These are phyloP conservation scores for Dipodomys spectabilis DNA, from an alignment of 2,113 vertebrate species.

Conservation along the genomic window DNA sequence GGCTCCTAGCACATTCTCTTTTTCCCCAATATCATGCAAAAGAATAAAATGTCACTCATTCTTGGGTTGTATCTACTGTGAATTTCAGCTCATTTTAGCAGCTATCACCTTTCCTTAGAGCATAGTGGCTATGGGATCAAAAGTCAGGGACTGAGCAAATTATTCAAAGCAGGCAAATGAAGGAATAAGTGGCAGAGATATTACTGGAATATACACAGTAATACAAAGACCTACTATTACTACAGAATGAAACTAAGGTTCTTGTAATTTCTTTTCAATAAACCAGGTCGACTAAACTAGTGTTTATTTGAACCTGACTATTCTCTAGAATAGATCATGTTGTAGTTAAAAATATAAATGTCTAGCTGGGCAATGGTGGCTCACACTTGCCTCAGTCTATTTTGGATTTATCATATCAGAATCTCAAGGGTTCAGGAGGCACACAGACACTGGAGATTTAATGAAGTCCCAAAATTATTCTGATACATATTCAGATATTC, in stretches of 20 bases:
- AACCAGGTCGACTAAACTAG: neutral
- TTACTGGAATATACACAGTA: neutral
- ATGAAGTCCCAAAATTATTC: neutral
- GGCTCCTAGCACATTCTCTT: neutral
- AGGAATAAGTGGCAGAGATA: neutral
- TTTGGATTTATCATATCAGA: neutral
- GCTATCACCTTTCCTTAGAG: neutral
- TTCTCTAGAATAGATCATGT: neutral
- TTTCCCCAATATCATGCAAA: neutral
- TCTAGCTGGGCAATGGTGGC: too few relatives aligned
- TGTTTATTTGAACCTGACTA: neutral
- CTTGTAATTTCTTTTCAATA: slow-evolving; percentile 3
- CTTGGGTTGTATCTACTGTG: neutral
- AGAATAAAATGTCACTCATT: neutral
- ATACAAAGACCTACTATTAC: neutral
- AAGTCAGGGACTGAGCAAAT: neutral
- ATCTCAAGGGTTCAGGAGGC: neutral
- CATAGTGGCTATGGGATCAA: neutral
- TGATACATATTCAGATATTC: neutral
- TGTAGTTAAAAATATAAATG: neutral
- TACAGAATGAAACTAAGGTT: neutral
- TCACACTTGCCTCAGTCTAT: too few relatives aligned
- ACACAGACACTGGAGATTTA: neutral
- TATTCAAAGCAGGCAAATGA: neutral
- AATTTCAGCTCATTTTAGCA: neutral